Conservation (phyloP, 2,797 vertebrate species). For the Botia kubotai region DNA sequence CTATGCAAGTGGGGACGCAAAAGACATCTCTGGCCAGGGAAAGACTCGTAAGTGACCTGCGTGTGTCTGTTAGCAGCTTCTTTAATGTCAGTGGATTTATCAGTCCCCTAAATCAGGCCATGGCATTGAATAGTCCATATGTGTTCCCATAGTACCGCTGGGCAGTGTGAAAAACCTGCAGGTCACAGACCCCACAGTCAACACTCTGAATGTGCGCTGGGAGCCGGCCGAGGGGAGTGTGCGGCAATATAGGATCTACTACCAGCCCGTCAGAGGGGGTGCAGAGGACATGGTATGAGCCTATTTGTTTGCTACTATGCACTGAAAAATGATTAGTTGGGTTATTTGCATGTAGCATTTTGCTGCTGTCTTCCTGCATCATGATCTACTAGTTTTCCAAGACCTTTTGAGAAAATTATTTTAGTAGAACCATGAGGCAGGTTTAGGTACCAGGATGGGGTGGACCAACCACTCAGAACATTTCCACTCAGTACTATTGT, state of each 20-base stretch:
- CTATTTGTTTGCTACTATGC: too few relatives aligned
- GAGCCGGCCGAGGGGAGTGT: constrained; percentile 93
- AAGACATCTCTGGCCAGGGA: constrained; percentile 87
- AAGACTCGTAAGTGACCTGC: constrained; percentile 88
- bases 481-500: neutral
- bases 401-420: too few relatives aligned
- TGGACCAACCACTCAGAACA: constrained; percentile 70
- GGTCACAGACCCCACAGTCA: constrained; percentile 93
- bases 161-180: constrained; percentile 89
- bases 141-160: constrained; percentile 83
- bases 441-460: too few relatives aligned
- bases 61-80: neutral
- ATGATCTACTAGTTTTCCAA: too few relatives aligned
- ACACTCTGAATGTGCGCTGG: constrained; percentile 90
- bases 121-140: neutral
- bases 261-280: constrained; percentile 84
- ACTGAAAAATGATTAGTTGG: too few relatives aligned
- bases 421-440: too few relatives aligned
- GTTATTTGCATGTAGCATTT: too few relatives aligned
- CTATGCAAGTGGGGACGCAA: constrained; percentile 84
- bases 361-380: too few relatives aligned
- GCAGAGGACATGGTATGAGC: constrained; percentile 86
- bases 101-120: neutral
- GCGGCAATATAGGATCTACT: constrained; percentile 91
- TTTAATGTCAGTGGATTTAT: neutral